Percentiles rank a stretch among this genome's conserved stretches.
phyloP scores from a whole-genome alignment of 30 jellyfish, hydroid and myxozoan species.

The Aurelia sp. region DNA sequence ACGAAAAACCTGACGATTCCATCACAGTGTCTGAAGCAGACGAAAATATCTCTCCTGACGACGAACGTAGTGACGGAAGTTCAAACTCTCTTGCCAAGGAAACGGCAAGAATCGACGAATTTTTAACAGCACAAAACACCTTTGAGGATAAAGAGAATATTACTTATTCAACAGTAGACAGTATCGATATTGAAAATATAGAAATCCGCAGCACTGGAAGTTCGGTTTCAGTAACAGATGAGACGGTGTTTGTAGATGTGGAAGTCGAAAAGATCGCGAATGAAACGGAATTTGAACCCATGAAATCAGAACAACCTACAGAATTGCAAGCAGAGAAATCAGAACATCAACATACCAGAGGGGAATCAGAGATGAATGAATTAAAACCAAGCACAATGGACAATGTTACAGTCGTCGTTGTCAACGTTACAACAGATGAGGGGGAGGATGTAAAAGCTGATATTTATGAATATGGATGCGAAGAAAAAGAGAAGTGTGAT shows the following conservation, averaged over 20 bases:
- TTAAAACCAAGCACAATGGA: slow-evolving; percentile 23
- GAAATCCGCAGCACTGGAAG: slow-evolving; percentile 13
- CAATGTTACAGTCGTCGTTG: slow-evolving; percentile 58
- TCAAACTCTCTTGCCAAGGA: not conserved
- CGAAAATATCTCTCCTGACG: not conserved
- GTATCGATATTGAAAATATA: slow-evolving; percentile 21
- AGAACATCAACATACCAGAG: not conserved
- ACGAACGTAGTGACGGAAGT: not conserved
- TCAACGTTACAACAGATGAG: slow-evolving; percentile 70
- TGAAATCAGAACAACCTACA: too few species aligned
- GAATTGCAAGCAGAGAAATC: not conserved
- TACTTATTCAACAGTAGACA: slow-evolving; percentile 22
- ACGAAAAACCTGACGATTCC: slow-evolving; percentile 2
- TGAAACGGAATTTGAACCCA: not conserved
- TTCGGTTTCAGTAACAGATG: slow-evolving; percentile 4
- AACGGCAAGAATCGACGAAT: not conserved
- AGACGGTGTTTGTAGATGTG: not conserved
- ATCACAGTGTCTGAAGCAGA: not conserved
- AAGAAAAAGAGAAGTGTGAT: not conserved
- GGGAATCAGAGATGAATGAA: slow-evolving; percentile 13
- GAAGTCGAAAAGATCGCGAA: not conserved
- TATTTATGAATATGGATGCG: slow-evolving; percentile 53
- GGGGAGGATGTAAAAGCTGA: slow-evolving; percentile 81
- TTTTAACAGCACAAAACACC: not conserved
- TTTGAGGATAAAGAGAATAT: not conserved